Evolutionary conservation across 2,888 invertebrate genomes (phyloP).

Genomic region (Brachyopa scutellaris): DNA sequence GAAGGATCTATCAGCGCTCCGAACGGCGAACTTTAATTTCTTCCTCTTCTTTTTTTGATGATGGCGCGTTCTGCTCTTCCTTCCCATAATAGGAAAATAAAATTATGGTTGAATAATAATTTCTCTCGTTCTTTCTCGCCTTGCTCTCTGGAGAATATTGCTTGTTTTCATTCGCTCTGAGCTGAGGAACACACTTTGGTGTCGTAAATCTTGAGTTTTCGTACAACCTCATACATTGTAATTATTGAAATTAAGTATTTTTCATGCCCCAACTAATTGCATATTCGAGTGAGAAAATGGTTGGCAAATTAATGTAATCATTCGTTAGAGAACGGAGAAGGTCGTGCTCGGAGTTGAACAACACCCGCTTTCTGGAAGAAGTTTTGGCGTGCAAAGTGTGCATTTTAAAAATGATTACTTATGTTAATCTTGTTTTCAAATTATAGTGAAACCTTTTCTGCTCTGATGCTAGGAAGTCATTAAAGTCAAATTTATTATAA

Average conservation of each 20-base stretch:
- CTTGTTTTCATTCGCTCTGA: neutral
- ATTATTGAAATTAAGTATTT: conserved; percentile 69
- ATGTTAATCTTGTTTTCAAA: conserved; percentile 47
- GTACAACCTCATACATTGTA: conserved; percentile 62
- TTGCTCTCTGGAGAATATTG: neutral
- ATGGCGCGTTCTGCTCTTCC: conserved; percentile 1
- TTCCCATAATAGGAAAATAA: conserved; percentile 35
- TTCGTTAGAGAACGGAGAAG: neutral
- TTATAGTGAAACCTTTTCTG: conserved; percentile 7
- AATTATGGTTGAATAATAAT: conserved; percentile 59
- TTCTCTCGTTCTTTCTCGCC: neutral
- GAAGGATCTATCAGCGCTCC: conserved; percentile 50
- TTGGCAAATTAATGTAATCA: conserved; percentile 64
- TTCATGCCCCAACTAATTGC: conserved; percentile 54
- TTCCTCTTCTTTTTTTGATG: conserved; percentile 10
- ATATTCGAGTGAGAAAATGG: conserved; percentile 55
- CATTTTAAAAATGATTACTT: conserved; percentile 33
- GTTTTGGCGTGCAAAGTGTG: conserved; percentile 34
- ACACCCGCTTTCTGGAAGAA: neutral
- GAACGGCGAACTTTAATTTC: conserved; percentile 23
- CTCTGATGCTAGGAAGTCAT: conserved; percentile 12
- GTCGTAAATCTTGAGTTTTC: conserved; percentile 47
- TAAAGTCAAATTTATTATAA: conserved; percentile 18
- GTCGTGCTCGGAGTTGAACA: conserved; percentile 12
- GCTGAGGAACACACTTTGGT: conserved; percentile 16